These are phyloP conservation scores for Schizopygopsis pylzovi DNA, from an alignment of 2,797 vertebrate species.

Conservation along the genomic window DNA sequence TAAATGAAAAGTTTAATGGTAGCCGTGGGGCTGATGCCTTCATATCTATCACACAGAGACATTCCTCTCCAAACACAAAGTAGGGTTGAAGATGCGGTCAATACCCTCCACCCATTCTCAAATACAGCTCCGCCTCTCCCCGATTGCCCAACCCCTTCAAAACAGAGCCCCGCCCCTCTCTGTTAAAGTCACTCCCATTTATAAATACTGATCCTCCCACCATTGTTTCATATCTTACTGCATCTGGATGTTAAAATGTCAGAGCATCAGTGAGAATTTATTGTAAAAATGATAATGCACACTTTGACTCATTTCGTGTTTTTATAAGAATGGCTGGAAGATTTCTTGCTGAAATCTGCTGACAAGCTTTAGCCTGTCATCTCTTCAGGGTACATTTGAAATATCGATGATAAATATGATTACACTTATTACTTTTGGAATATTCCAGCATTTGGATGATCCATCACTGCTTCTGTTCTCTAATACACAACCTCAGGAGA, in stretches of 20 bases:
- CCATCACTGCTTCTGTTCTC: not conserved
- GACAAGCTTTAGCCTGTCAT: not conserved
- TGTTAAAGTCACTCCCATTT: not conserved
- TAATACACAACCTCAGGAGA: slow-evolving; percentile 39
- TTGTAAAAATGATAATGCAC: not conserved
- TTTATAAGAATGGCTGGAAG: not conserved
- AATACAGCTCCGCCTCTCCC: not conserved
- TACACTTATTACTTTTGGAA: not conserved
- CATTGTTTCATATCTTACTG: not conserved
- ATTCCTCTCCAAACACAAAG: slow-evolving; percentile 53
- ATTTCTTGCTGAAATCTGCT: not conserved
- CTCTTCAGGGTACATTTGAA: not conserved
- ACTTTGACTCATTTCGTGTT: not conserved
- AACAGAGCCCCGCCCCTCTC: not conserved
- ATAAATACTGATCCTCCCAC: not conserved
- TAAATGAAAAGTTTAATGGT: slow-evolving; percentile 77
- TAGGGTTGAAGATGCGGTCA: slow-evolving; percentile 79
- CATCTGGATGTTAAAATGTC: not conserved
- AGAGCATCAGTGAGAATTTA: not conserved
- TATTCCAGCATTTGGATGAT: not conserved
- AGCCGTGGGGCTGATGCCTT: slow-evolving; percentile 68
- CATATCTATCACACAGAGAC: slow-evolving; percentile 69
- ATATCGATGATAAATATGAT: not conserved
- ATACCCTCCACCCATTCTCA: slow-evolving; percentile 28
- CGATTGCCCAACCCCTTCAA: not conserved